These are phyloP conservation scores for Mactra quadrangularis DNA, from an alignment of 1,140 invertebrate genomes.

Conservation along the genomic window DNA sequence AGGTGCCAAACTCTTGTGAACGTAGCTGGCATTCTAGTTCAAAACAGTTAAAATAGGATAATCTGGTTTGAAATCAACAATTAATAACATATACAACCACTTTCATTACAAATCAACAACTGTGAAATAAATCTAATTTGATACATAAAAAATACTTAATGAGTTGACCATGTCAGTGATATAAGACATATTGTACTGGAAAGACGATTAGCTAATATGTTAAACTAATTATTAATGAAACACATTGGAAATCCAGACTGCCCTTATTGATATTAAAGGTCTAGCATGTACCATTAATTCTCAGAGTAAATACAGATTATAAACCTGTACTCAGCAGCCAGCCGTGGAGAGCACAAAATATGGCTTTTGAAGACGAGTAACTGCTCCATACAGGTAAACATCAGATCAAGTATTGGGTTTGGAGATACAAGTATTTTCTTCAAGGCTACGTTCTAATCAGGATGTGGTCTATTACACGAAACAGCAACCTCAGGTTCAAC, in stretches of 20 bases:
- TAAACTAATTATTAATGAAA: constrained; percentile 1
- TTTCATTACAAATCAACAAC: background rate
- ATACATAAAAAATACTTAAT: constrained; percentile 21
- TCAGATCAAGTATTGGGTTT: too few species aligned
- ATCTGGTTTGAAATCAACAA: background rate
- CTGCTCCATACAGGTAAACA: too few species aligned
- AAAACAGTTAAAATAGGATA: constrained; percentile 1
- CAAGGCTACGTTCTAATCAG: too few species aligned
- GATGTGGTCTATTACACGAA: too few species aligned
- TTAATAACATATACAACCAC: constrained; percentile 2
- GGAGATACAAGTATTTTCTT: too few species aligned
- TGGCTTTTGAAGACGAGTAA: too few species aligned
- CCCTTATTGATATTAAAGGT: background rate
- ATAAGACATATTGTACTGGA: background rate
- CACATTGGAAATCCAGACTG: constrained; percentile 14
- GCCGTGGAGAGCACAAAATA: too few species aligned
- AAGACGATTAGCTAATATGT: background rate
- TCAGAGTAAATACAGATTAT: too few species aligned
- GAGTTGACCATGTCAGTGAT: constrained; percentile 27
- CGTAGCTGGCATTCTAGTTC: constrained; percentile 30
- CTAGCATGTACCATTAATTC: background rate
- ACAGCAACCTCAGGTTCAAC: too few species aligned
- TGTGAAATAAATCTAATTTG: constrained; percentile 11
- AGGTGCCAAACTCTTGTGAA: constrained; percentile 34
- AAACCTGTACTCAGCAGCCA: too few species aligned